Evolutionary conservation across 2,113 vertebrate genomes (phyloP).

Genomic region (Canis aureus): DNA sequence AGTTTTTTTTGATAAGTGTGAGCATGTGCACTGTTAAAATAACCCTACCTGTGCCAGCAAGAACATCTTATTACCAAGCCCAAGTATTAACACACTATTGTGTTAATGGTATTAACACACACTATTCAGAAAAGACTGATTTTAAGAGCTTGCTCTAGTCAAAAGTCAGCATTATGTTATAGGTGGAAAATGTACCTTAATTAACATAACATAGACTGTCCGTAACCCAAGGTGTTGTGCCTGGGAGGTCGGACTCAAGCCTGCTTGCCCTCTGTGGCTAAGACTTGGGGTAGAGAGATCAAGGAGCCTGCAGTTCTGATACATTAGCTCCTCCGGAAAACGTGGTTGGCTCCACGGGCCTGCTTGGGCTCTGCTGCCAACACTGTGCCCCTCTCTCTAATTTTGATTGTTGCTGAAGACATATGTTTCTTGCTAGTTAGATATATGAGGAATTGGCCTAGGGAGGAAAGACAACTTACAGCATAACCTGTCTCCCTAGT

Average conservation of each 20-base stretch:
- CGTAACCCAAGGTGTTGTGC: not conserved
- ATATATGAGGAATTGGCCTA: not conserved
- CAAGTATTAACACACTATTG: not conserved
- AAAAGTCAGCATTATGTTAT: not conserved
- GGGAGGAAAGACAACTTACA: not conserved
- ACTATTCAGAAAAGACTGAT: not conserved
- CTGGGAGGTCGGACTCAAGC: not conserved
- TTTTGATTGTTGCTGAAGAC: not conserved
- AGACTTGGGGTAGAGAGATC: not conserved
- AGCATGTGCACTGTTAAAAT: not conserved
- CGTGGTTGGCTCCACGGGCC: not conserved
- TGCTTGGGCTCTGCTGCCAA: rapidly evolving
- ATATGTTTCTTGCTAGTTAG: not conserved
- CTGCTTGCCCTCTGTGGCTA: rapidly evolving
- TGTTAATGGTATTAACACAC: too few species aligned
- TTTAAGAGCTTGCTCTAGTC: not conserved
- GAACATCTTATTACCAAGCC: not conserved
- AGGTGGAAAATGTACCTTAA: not conserved
- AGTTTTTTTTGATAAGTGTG: not conserved
- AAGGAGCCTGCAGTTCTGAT: not conserved
- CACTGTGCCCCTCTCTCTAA: not conserved
- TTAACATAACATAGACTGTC: slow-evolving; percentile 65
- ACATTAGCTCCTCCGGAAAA: not conserved
- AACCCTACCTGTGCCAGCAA: not conserved
- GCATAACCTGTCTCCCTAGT: not conserved